These are phyloP conservation scores for Microtus richardsoni DNA, from an alignment of 2,113 vertebrate species.

Conservation along the genomic window DNA sequence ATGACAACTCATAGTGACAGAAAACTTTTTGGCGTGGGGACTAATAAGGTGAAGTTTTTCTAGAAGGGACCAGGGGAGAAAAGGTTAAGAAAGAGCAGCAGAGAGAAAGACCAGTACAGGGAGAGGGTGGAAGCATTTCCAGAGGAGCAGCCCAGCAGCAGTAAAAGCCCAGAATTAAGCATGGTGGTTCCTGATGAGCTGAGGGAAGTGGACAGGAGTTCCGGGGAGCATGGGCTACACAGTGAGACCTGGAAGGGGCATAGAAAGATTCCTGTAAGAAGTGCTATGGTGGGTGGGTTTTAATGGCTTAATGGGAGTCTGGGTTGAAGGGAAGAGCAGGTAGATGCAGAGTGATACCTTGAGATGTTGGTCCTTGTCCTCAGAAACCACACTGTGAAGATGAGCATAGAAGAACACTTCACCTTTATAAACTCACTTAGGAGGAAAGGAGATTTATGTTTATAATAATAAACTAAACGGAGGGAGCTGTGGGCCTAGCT, in stretches of 20 bases:
- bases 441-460: background rate
- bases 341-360: background rate
- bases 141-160: background rate
- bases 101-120: background rate
- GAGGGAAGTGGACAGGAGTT: background rate
- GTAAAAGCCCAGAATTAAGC: no score
- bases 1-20: background rate
- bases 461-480: background rate
- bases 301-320: background rate
- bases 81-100: background rate
- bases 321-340: background rate
- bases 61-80: background rate
- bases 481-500: background rate
- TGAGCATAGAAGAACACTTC: background rate
- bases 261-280: background rate
- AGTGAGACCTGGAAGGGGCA: background rate
- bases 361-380: background rate
- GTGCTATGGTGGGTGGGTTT: no score
- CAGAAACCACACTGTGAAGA: background rate
- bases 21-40: background rate
- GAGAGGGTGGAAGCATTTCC: background rate
- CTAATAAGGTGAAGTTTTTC: background rate
- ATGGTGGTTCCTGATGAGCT: background rate
- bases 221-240: background rate
- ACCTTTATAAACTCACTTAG: background rate